Base-by-base conservation (phyloP, 2,113 vertebrate species). In the Apistogramma diplotaenia region DNA sequence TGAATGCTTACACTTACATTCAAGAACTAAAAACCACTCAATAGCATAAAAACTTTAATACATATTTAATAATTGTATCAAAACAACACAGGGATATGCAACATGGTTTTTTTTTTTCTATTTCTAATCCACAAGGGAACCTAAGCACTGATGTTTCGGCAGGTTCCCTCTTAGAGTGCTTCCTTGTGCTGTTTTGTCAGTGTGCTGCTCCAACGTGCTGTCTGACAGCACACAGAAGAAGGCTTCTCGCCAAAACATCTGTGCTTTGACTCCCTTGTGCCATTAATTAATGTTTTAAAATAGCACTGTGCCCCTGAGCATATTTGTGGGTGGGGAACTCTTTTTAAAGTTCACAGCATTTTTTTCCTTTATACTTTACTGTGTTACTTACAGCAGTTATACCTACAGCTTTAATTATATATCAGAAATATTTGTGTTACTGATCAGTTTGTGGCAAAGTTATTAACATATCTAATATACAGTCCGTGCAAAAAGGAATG, bases 211-310 rank as follows among this genome's bases (percentile, higher is more conserved):
- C 75, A 77, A 13, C 82, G 67, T 91, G 61, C 80, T 84, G 78
- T 78, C 61, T 89, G 90, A 85, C 79, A 81, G 81, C 70, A 21
- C 46, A 18, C 70, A 61, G 73, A 81, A 78, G 77, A 81, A 37
- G 65, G 27, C 31, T 70, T 70, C 73, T 76, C 11, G 5, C 16
- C 19, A 46, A 83, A 82, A 87, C 90, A 90, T 83, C 79, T 92
- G 85, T 86, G 84, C 75, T 67, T 77, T 43, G 11, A 43, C 67
- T 89, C 84, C 89, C 79, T 49, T 60, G 79, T 88, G 82, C 43
- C 29, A 77, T 86, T 76, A 81, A 85, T 77, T 74, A 83, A 84
- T 70, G 31, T 76, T 59, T 87, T 53, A 61, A 85, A 89, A 87
- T 78, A 60, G 79, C 40, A 73, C 35, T 40, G n/a, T 67, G 57